Evolutionary conservation across 2,797 vertebrate genomes (phyloP).

Genomic region (Lutjanus campechanus): DNA sequence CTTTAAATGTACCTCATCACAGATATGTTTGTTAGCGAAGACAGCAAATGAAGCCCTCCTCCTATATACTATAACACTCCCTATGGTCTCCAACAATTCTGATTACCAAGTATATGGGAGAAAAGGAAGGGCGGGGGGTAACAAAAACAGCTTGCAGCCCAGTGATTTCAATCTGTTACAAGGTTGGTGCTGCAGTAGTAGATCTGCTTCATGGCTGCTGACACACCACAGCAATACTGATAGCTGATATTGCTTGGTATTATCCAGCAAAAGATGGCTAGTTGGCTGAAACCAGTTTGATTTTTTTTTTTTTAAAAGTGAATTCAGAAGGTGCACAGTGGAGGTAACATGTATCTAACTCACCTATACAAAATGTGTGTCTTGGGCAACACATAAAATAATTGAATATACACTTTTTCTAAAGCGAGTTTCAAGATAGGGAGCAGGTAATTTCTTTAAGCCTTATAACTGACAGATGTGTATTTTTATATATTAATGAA

Average conservation of each 20-base stretch:
- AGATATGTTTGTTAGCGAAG: background rate
- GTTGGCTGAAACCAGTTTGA: conserved; percentile 3
- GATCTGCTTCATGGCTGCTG: conserved; percentile 47
- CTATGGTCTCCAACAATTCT: conserved; percentile 6
- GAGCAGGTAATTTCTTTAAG: background rate
- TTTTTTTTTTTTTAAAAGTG: too few species aligned
- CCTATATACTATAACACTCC: background rate
- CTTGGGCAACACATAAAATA: background rate
- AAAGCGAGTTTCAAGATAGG: background rate
- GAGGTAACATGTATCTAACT: background rate
- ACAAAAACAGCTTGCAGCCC: conserved; percentile 46
- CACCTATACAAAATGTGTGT: too few species aligned
- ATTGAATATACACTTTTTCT: background rate
- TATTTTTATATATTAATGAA: background rate
- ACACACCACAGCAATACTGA: conserved; percentile 26
- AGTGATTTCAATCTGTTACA: conserved; percentile 55
- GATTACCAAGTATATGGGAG: conserved; percentile 8
- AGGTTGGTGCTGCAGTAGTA: conserved; percentile 38
- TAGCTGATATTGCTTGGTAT: conserved; percentile 5
- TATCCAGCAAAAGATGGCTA: conserved; percentile 1
- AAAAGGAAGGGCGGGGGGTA: conserved; percentile 10
- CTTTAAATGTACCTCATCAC: background rate
- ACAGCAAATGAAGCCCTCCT: conserved; percentile 3
- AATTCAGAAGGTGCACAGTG: background rate
- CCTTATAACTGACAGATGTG: background rate